Evolutionary conservation across 2,888 invertebrate genomes (phyloP), one percentile per base, ranked within the genome.

Genomic region (Tineola bisselliella): DNA sequence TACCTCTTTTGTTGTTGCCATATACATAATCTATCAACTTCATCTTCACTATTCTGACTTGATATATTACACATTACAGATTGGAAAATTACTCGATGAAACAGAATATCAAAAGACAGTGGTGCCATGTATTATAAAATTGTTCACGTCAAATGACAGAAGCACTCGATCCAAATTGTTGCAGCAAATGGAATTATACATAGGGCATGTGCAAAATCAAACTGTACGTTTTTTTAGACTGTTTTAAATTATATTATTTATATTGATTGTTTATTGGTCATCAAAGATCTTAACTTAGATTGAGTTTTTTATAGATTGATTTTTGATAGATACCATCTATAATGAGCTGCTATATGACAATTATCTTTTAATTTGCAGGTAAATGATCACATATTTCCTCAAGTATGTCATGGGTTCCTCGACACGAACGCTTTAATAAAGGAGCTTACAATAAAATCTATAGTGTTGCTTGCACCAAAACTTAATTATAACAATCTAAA

Each of bases 371-470:
- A 48, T 71, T 72, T 91, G 15, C 88, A 90, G 76, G 91, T 99
- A 13, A 99, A 99, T 78, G 97, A 98, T 73, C 95, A 97, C 79
- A 95, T 98, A 74, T 98, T 97, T 77, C 95, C 96, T 12, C 94
- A 96, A 90, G 91, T 99, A 63, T 92, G 94, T 61, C 94, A 96
- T 72, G 99, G 99, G 2, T 99, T 99, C 78, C 88, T 97, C 75
- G 99, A 99, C 78, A 97, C 98, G 0, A 99, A 98, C 84, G 94
- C 98, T 1, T 94, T 96, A 1, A 98, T 99, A 65, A 89, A 99
- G 66, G 99, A 99, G 83, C 96, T 97, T 80, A 99, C 99, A 0
- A 96, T 99, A 61, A 98, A 98, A 90, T 97, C 98, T 61, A 96
- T 99, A 83, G 92, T 99, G 63, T 94, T 96, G 74, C 88, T 99